Percentiles rank a stretch among this genome's conserved stretches.
These are phyloP conservation scores for Augiades crinisus DNA, from an alignment of 2,888 invertebrate species.

Conservation along the genomic window DNA sequence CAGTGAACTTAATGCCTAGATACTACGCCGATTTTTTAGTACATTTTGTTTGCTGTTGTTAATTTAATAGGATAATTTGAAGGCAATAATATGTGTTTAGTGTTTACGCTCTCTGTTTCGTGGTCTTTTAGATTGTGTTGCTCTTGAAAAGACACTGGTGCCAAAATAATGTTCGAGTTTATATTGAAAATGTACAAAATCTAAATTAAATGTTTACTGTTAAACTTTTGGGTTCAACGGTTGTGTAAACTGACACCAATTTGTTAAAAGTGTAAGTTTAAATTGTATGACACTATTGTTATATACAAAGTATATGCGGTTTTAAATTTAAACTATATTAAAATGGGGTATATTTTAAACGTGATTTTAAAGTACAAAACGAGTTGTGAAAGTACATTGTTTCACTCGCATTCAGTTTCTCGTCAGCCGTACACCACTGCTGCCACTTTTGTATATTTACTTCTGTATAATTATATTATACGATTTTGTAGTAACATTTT, in stretches of 20 bases:
- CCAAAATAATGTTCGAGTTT: conserved; percentile 28
- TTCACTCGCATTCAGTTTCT: conserved; percentile 20
- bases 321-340: conserved; percentile 43
- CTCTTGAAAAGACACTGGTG: conserved; percentile 26
- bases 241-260: conserved; percentile 40
- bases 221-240: conserved; percentile 33
- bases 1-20: conserved; percentile 12
- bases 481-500: background rate
- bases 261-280: conserved; percentile 13
- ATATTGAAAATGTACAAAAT: conserved; percentile 32
- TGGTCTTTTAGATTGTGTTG: conserved; percentile 6
- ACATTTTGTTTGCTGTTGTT: conserved; percentile 8
- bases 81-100: conserved; percentile 15
- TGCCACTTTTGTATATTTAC: conserved; percentile 14
- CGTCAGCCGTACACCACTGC: conserved; percentile 3
- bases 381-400: conserved; percentile 50
- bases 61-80: conserved; percentile 12
- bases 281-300: conserved; percentile 5
- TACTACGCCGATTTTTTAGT: conserved; percentile 6
- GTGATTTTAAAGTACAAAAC: conserved; percentile 74
- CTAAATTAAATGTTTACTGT: conserved; percentile 27
- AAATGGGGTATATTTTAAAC: conserved; percentile 52
- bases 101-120: conserved; percentile 12
- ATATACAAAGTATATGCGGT: conserved; percentile 11
- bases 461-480: conserved; percentile 15